A percentile compares a stretch with the other conserved stretches of the same genome.
Conservation (phyloP, 2,797 vertebrate species). For the Hapalemur alaotrensis region DNA sequence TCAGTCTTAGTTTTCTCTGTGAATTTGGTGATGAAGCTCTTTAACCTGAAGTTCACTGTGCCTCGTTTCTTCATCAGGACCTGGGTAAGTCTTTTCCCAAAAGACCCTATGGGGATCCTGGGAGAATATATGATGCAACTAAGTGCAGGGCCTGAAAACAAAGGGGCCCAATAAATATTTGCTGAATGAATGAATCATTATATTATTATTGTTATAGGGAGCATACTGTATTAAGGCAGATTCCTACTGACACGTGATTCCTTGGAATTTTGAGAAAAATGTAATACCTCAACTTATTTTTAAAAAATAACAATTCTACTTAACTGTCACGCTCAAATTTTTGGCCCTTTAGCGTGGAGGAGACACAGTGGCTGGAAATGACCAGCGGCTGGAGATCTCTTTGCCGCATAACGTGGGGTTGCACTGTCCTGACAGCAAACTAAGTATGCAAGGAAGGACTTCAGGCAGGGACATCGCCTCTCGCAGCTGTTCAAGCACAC, state of each 20-base stretch:
- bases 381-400: background rate
- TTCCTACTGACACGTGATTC: background rate
- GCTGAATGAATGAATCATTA: background rate
- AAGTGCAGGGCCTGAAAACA: constrained; percentile 1
- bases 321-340: background rate
- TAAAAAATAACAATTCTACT: background rate
- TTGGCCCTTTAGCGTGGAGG: background rate
- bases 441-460: background rate
- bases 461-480: background rate
- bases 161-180: constrained; percentile 14
- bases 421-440: background rate
- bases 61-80: constrained; percentile 43
- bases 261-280: constrained; percentile 1
- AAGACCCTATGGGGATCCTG: constrained; percentile 22
- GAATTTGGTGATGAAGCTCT: background rate
- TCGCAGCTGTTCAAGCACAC: background rate
- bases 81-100: constrained; percentile 24
- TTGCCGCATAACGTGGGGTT: constrained; percentile 39
- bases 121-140: constrained; percentile 36
- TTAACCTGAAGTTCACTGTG: constrained; percentile 31
- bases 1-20: constrained; percentile 28
- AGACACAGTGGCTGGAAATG: background rate
- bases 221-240: background rate
- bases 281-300: background rate
- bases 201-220: background rate